A percentile compares a stretch with the other conserved stretches of the same genome.
phyloP scores from a whole-genome alignment of 1,140 invertebrate genomes.

The Dryas iulia region DNA sequence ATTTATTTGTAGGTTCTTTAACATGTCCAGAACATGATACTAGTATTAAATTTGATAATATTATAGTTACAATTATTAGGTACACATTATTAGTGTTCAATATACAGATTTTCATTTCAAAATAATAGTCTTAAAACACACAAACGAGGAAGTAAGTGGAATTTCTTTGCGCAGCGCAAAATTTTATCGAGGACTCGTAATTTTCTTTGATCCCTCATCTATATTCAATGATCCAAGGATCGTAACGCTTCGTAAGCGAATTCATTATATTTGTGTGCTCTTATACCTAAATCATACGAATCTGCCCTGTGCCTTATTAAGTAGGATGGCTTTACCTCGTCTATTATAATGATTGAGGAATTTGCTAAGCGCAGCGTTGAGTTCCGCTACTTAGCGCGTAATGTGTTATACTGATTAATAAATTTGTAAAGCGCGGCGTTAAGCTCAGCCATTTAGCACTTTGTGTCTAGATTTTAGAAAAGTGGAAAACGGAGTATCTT shows the following conservation, averaged over 20 bases:
- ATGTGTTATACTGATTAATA: too few relatives aligned
- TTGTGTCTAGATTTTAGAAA: too few relatives aligned
- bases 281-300: slow-evolving; percentile 22
- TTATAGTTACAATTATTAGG: too few relatives aligned
- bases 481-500: too few relatives aligned
- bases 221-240: slow-evolving; percentile 72
- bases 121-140: slow-evolving; percentile 42
- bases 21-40: too few relatives aligned
- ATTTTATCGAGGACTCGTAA: slow-evolving; percentile 67
- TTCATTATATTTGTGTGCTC: slow-evolving; percentile 55
- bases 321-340: background rate
- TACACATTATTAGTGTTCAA: background rate
- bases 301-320: background rate
- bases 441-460: too few relatives aligned
- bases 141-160: slow-evolving; percentile 54
- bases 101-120: slow-evolving; percentile 11
- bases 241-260: slow-evolving; percentile 67
- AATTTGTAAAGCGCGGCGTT: too few relatives aligned
- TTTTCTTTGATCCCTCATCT: slow-evolving; percentile 75
- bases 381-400: too few relatives aligned
- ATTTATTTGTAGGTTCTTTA: too few relatives aligned
- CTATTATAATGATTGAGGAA: background rate
- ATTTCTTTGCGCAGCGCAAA: slow-evolving; percentile 64
- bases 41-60: too few relatives aligned
- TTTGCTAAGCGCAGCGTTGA: background rate